Evolutionary conservation across 2,888 invertebrate species (phyloP).

Genomic region (Lithosia quadra): DNA sequence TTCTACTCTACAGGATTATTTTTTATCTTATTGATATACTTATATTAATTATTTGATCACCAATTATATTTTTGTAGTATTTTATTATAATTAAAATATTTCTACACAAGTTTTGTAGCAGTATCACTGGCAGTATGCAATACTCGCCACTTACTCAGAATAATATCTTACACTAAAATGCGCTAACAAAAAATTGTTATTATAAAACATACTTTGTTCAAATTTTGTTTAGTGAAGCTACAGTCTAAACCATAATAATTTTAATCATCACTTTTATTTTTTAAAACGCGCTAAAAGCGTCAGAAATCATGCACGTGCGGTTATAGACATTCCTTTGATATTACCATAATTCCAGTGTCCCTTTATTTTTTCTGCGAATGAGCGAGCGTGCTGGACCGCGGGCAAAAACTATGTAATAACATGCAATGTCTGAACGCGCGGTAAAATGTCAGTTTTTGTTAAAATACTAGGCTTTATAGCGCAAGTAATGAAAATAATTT

Average conservation of each 20-base stretch:
- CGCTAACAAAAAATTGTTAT: no score
- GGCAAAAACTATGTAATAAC: slow-evolving; percentile 60
- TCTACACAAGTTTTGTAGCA: no score
- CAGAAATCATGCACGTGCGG: slow-evolving; percentile 25
- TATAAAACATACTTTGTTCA: no score
- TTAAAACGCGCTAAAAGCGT: slow-evolving; percentile 19
- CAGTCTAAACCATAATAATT: not conserved
- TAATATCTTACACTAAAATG: no score
- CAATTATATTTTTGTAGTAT: no score
- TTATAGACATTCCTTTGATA: slow-evolving; percentile 39
- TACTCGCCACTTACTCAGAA: no score
- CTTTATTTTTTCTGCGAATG: slow-evolving; percentile 43
- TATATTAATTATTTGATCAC: no score
- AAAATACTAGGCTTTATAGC: slow-evolving; percentile 33
- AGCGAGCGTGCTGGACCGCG: slow-evolving; percentile 54
- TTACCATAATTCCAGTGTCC: slow-evolving; percentile 46
- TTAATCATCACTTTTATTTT: slow-evolving; percentile 1
- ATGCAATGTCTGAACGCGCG: slow-evolving; percentile 52
- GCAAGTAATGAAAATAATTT: slow-evolving; percentile 41
- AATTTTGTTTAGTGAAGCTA: no score
- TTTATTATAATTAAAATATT: no score
- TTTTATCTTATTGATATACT: no score
- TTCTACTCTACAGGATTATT: no score
- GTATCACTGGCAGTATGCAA: no score
- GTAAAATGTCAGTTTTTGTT: slow-evolving; percentile 40